A percentile compares a stretch with the other conserved stretches of the same genome.
phyloP scores from a whole-genome alignment of 2,888 invertebrate genomes.

The Lasioglossum marginatum region DNA sequence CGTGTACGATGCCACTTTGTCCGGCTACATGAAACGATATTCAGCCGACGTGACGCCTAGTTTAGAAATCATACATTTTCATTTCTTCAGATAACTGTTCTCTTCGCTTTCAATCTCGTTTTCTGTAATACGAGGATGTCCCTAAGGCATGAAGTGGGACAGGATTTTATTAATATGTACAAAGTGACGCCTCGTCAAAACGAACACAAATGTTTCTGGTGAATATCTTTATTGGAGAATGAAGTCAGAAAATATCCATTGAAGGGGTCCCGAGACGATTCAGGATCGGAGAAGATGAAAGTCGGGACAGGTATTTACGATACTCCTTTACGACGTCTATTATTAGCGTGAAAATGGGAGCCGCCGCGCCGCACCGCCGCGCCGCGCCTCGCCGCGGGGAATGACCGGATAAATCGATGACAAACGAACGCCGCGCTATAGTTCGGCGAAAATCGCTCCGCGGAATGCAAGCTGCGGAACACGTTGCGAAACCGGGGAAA shows the following conservation, averaged over 20 bases:
- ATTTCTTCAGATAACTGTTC: not conserved
- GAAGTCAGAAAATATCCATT: not conserved
- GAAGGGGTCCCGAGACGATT: not conserved
- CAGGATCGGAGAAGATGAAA: constrained; percentile 15
- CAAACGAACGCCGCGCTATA: constrained; percentile 49
- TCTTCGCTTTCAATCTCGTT: not conserved
- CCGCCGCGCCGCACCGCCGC: not conserved
- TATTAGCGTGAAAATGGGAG: constrained; percentile 7
- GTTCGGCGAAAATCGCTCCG: constrained; percentile 34
- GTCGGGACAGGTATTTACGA: constrained; percentile 16
- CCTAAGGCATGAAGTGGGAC: not conserved
- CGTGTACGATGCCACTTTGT: not conserved
- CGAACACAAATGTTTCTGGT: not conserved
- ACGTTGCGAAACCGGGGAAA: constrained; percentile 40
- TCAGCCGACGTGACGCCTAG: not conserved
- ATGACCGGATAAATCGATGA: constrained; percentile 62
- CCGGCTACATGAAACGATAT: not conserved
- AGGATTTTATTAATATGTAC: not conserved
- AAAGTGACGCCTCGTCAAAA: not conserved
- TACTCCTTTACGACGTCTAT: constrained; percentile 10
- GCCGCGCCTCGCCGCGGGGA: not conserved
- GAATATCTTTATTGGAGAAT: not conserved
- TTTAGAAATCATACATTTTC: not conserved
- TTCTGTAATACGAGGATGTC: not conserved
- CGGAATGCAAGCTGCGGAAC: constrained; percentile 59